A percentile compares a stretch with the other conserved stretches of the same genome.
These are phyloP conservation scores for Coturnix japonica DNA, from an alignment of 2,113 vertebrate genomes.

Conservation along the genomic window DNA sequence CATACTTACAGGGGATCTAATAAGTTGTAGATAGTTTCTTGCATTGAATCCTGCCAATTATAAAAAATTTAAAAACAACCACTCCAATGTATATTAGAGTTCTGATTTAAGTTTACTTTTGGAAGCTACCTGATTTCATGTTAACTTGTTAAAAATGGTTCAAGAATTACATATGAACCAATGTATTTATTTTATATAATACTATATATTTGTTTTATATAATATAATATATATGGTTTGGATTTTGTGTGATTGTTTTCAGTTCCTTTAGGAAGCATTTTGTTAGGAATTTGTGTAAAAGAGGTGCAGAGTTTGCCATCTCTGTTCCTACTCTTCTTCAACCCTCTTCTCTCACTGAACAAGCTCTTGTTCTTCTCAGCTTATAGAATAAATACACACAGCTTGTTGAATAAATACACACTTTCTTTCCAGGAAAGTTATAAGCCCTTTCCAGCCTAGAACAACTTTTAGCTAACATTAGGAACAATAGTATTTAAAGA, in stretches of 20 bases:
- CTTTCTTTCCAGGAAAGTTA: background rate
- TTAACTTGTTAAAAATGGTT: background rate
- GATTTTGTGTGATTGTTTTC: background rate
- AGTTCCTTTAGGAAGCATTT: background rate
- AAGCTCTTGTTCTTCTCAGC: background rate
- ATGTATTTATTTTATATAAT: no score
- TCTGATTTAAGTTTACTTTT: background rate
- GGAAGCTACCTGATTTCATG: background rate
- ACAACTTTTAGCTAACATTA: background rate
- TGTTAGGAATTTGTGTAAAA: background rate
- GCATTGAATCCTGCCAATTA: background rate
- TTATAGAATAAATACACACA: no score
- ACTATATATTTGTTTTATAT: no score
- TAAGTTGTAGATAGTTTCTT: background rate
- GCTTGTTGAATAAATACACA: background rate
- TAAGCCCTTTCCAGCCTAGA: background rate
- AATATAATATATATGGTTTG: no score
- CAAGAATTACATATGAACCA: background rate
- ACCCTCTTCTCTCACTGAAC: background rate
- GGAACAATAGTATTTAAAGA: background rate
- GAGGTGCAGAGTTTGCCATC: background rate
- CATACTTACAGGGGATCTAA: background rate
- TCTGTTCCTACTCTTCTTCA: background rate
- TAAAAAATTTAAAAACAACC: background rate
- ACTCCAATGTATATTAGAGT: background rate